Conservation (phyloP, 2,113 vertebrate genomes). For the Plestiodon gilberti region DNA sequence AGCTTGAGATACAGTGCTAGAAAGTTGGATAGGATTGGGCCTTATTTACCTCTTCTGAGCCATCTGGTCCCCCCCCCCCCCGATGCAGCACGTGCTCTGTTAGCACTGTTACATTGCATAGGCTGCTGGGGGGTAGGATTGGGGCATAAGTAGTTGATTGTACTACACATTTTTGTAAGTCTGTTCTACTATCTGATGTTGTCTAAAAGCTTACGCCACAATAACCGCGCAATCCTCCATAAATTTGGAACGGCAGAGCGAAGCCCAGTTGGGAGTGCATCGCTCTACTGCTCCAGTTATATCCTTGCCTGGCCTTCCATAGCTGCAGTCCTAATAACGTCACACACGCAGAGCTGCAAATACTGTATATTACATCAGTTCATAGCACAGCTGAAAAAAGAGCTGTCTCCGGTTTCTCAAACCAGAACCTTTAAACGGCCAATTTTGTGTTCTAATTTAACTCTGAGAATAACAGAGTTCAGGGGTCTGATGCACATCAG, state of each 20-base stretch:
- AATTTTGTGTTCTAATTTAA: neutral
- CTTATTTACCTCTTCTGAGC: too few species aligned
- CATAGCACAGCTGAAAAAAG: neutral
- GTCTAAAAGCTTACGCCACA: too few species aligned
- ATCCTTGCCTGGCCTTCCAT: neutral
- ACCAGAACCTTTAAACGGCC: neutral
- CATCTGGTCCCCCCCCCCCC: too few species aligned
- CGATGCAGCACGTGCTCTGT: too few species aligned
- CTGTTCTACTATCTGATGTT: too few species aligned
- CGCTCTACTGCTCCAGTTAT: neutral
- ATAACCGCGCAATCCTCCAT: too few species aligned
- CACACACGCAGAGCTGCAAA: neutral
- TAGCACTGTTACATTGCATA: too few species aligned
- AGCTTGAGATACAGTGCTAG: too few species aligned
- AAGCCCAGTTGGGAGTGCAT: neutral
- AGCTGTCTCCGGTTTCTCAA: neutral
- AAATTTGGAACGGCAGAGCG: too few species aligned
- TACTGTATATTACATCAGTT: neutral
- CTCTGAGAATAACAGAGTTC: neutral
- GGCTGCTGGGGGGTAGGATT: too few species aligned
- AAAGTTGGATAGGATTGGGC: too few species aligned
- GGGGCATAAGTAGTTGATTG: neutral
- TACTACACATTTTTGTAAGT: neutral
- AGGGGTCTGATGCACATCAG: neutral
- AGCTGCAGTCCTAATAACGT: neutral